phyloP scores from a whole-genome alignment of 2,888 invertebrate species.

The Tortrix viridana region DNA sequence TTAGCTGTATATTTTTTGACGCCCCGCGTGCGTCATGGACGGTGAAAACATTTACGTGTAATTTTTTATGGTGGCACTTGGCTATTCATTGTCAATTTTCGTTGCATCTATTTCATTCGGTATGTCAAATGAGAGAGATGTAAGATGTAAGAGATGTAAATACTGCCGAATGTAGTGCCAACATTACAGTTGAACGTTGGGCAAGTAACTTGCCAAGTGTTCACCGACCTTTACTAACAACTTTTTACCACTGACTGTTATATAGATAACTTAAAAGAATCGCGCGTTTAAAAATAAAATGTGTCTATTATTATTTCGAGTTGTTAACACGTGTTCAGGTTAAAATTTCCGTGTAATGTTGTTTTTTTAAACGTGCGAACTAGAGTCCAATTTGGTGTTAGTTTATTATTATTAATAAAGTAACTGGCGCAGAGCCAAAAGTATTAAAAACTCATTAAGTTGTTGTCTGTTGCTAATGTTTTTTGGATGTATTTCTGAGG shows the following conservation, averaged over 20 bases:
- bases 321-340: background rate
- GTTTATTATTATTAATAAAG: conserved; percentile 13
- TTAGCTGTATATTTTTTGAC: too few species aligned
- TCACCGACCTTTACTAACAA: background rate
- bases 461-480: conserved; percentile 16
- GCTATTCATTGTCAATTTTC: too few species aligned
- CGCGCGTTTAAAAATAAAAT: too few species aligned
- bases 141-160: too few species aligned
- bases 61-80: too few species aligned
- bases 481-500: conserved; percentile 19
- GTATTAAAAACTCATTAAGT: conserved; percentile 31
- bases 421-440: conserved; percentile 25
- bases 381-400: background rate
- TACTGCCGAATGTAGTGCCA: background rate
- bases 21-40: too few species aligned
- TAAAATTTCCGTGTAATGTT: background rate
- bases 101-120: too few species aligned
- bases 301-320: too few species aligned
- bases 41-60: too few species aligned
- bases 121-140: too few species aligned
- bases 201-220: background rate
- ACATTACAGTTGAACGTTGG: background rate
- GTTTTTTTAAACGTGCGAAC: background rate
- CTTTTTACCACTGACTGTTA: conserved; percentile 10
- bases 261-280: conserved; percentile 6